These are phyloP conservation scores for Lipophrys pholis DNA, from an alignment of 2,113 vertebrate genomes.

Conservation along the genomic window DNA sequence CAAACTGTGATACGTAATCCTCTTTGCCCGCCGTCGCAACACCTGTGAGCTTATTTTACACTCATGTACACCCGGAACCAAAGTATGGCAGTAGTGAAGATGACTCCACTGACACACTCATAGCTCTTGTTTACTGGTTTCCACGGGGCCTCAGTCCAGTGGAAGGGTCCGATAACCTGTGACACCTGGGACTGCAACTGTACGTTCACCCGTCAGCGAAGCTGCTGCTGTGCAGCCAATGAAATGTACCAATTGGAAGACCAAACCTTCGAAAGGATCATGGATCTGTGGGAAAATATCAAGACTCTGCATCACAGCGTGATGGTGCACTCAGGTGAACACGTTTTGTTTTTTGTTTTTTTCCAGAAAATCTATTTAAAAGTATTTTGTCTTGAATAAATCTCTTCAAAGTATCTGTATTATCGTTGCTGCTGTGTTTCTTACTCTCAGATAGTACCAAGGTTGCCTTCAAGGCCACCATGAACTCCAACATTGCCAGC, in stretches of 20 bases:
- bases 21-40: background rate
- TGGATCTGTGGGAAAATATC: conserved; percentile 42
- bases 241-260: conserved; percentile 64
- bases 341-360: too few species aligned
- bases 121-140: too few species aligned
- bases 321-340: conserved; percentile 59
- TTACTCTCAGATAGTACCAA: conserved; percentile 46
- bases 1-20: background rate
- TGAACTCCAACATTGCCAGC: conserved; percentile 10
- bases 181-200: conserved; percentile 76
- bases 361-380: background rate
- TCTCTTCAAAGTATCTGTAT: background rate
- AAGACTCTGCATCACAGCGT: conserved; percentile 36
- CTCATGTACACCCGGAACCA: too few species aligned
- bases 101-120: too few species aligned
- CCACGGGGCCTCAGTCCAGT: conserved; percentile 45
- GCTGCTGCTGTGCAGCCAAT: conserved; percentile 80
- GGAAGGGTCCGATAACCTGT: conserved; percentile 51
- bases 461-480: conserved; percentile 73
- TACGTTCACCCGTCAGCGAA: conserved; percentile 55
- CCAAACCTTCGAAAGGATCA: conserved; percentile 29
- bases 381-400: background rate
- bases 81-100: too few species aligned
- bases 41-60: too few species aligned
- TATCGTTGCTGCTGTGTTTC: background rate